Conservation (phyloP, 2,888 invertebrate species). For the Entomobrya multifasciata region DNA sequence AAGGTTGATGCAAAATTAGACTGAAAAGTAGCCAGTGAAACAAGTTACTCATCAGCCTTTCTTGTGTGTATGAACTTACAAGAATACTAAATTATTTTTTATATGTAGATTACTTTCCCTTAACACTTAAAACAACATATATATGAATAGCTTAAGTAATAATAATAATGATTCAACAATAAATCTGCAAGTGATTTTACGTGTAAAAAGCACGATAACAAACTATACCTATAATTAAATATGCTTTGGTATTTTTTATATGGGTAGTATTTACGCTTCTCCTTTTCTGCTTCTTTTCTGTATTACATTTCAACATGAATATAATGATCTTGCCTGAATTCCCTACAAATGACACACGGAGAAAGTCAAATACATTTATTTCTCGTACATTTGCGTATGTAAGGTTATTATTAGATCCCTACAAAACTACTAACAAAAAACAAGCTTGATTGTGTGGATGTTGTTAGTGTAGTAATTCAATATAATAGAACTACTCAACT, state of each 20-base stretch:
- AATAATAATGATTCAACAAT: conserved; percentile 35
- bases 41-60: conserved; percentile 36
- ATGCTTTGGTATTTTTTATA: conserved; percentile 63
- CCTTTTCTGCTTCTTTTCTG: conserved; percentile 9
- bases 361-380: background rate
- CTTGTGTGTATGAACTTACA: conserved; percentile 11
- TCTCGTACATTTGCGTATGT: background rate
- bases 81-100: no score
- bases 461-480: no score
- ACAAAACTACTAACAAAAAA: no score
- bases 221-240: conserved; percentile 35
- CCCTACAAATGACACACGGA: background rate
- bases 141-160: background rate
- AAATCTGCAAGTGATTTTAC: conserved; percentile 37
- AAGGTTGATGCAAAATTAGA: conserved; percentile 21
- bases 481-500: no score
- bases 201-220: background rate
- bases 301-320: background rate
- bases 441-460: no score
- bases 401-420: no score
- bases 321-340: background rate
- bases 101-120: no score
- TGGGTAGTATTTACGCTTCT: conserved; percentile 34
- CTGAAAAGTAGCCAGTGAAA: conserved; percentile 9
- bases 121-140: background rate